Conservation (phyloP, 1,140 invertebrate species). For the Drosophila tropicalis region DNA sequence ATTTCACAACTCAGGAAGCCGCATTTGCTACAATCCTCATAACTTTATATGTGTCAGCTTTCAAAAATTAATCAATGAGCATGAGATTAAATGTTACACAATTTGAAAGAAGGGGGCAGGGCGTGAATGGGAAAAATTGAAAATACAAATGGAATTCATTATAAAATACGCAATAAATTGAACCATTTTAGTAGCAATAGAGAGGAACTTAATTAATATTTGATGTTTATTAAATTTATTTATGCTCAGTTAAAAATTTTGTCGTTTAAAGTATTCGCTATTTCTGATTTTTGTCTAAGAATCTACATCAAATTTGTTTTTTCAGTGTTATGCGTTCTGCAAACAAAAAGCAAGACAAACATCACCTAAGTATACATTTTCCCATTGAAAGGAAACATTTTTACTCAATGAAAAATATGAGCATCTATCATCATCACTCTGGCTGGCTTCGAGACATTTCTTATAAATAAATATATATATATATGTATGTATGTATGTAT, state of each 20-base stretch:
- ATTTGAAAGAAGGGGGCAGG: not conserved
- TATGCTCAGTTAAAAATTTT: too few species aligned
- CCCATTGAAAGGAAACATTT: too few species aligned
- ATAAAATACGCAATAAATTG: not conserved
- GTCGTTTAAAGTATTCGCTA: too few species aligned
- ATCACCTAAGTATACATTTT: too few species aligned
- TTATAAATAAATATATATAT: not conserved
- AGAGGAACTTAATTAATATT: not conserved
- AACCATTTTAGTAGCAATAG: not conserved
- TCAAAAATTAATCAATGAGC: conserved; percentile 46
- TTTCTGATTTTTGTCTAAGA: too few species aligned
- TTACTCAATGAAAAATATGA: too few species aligned
- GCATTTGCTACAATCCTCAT: conserved; percentile 23
- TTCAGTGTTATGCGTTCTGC: too few species aligned
- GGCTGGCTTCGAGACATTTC: conserved; percentile 19
- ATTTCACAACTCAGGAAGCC: conserved; percentile 45
- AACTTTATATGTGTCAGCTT: conserved; percentile 38
- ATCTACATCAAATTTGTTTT: too few species aligned
- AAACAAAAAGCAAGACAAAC: too few species aligned
- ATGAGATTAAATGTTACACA: conserved; percentile 4
- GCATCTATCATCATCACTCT: not conserved
- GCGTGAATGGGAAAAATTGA: not conserved
- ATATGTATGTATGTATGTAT: too few species aligned
- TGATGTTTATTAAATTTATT: not conserved
- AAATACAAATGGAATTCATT: conserved; percentile 3